phyloP scores from a whole-genome alignment of 2,888 invertebrate genomes.

The Thalpophila matura region DNA sequence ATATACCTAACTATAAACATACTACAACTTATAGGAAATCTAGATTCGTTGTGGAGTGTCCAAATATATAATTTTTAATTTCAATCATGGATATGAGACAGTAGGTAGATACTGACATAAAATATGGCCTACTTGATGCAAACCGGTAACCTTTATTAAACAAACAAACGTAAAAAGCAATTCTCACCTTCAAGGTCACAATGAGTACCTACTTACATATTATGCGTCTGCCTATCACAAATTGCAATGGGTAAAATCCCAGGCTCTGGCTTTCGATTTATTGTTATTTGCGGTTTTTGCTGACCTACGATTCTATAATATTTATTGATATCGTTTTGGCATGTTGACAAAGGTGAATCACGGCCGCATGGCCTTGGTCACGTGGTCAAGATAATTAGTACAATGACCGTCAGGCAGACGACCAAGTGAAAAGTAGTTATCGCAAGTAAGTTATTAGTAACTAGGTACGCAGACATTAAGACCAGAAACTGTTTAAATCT shows the following conservation, averaged over 20 bases:
- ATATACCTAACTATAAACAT: too few relatives aligned
- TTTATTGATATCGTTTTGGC: slow-evolving; percentile 7
- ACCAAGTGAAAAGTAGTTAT: background rate
- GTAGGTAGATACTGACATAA: too few relatives aligned
- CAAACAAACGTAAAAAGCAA: too few relatives aligned
- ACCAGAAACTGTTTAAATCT: too few relatives aligned
- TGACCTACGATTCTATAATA: slow-evolving; percentile 8
- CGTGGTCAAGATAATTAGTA: slow-evolving; percentile 3
- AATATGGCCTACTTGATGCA: too few relatives aligned
- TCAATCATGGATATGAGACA: too few relatives aligned
- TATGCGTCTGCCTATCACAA: background rate
- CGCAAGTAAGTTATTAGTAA: background rate
- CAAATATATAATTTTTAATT: too few relatives aligned
- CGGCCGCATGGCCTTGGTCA: too few relatives aligned
- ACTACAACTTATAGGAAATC: too few relatives aligned
- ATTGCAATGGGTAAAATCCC: slow-evolving; percentile 18
- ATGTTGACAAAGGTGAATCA: background rate
- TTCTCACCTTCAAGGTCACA: slow-evolving; percentile 2
- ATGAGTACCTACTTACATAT: too few relatives aligned
- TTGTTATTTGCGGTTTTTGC: background rate
- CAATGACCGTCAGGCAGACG: background rate
- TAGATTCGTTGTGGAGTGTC: too few relatives aligned
- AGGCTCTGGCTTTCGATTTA: background rate
- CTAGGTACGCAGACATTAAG: background rate
- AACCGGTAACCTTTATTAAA: too few relatives aligned